Evolutionary conservation across 1,140 invertebrate genomes (phyloP), one percentile per base, ranked within the genome.

Genomic region (Campoletis sonorensis): DNA sequence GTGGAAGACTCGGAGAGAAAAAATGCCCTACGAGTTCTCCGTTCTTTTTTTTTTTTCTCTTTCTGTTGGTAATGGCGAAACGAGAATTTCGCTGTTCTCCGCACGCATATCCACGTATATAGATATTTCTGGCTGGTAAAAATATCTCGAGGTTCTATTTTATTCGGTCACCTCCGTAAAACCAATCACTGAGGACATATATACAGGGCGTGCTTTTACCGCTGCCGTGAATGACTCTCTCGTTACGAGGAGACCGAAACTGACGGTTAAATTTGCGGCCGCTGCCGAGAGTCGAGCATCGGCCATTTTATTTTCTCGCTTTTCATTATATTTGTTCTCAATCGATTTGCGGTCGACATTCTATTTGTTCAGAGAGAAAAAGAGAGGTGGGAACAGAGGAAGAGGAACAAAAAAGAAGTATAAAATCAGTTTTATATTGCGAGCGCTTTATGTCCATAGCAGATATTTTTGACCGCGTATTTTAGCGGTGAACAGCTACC

Each of bases 231-330:
- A 58, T 76, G 71, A 73, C 51, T 67, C 61, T 27, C 21, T 58
- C 49, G 72, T 76, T 76, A 33, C 51, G 27, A 54, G 16, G 49
- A 76, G 71, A 26, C n/a, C 71, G 18, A 54, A 76, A 58, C 49
- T 76, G 72, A 76, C 72, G 72, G 72, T 76, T 58, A 58, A 76
- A 76, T 76, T 76, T 76, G 72, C 72, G 45, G 72, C 72, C 13
- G 23, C 40, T 27, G 27, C 37, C 37, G 71, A 73, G 71, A 21
- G 40, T 23, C 40, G 54, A 45, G 40, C 40, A 45, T 45, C 40
- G 40, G 40, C 40, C 72, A 58, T 8, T 76, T 76, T 76, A 58
- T 76, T 76, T 76, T 58, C 27, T 58, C 51, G 8, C 21, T 76
- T 58, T 76, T 76, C 72, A 76, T 76, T 76, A 58, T 76, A 76